A percentile compares a stretch with the other conserved stretches of the same genome.
phyloP scores from a whole-genome alignment of 2,797 vertebrate species.

The Echeneis naucrates region DNA sequence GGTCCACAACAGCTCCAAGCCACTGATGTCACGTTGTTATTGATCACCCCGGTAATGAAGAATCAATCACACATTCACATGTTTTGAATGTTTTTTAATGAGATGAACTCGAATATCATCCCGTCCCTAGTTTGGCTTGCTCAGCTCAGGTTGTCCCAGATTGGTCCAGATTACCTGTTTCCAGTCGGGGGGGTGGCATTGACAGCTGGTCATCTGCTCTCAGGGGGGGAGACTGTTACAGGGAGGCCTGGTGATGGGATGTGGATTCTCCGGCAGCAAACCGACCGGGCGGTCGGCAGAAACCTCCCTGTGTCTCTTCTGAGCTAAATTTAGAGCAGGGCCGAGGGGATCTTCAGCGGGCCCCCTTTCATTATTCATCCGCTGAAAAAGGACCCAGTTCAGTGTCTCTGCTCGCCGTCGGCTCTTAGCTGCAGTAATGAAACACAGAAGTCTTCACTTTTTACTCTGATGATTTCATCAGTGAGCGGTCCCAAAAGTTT shows the following conservation, averaged over 20 bases:
- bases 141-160: too few species aligned
- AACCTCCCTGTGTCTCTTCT: slow-evolving; percentile 41
- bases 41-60: too few species aligned
- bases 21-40: too few species aligned
- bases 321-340: slow-evolving; percentile 71
- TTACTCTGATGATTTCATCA: not conserved
- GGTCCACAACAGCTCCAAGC: too few species aligned
- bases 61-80: too few species aligned
- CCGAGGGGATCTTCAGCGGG: slow-evolving; percentile 71
- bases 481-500: not conserved
- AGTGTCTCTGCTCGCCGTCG: slow-evolving; percentile 61
- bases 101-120: too few species aligned
- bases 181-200: too few species aligned
- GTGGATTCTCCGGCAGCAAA: slow-evolving; percentile 35
- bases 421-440: slow-evolving; percentile 25
- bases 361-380: slow-evolving; percentile 80
- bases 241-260: slow-evolving; percentile 34
- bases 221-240: slow-evolving; percentile 21
- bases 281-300: slow-evolving; percentile 46
- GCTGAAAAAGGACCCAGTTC: slow-evolving; percentile 81
- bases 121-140: too few species aligned
- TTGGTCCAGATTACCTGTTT: too few species aligned
- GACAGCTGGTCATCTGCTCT: slow-evolving; percentile 41
- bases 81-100: too few species aligned
- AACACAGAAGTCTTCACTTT: not conserved